These are phyloP conservation scores for Phylloscopus trochiloides DNA, from an alignment of 2,113 vertebrate species.

Conservation along the genomic window DNA sequence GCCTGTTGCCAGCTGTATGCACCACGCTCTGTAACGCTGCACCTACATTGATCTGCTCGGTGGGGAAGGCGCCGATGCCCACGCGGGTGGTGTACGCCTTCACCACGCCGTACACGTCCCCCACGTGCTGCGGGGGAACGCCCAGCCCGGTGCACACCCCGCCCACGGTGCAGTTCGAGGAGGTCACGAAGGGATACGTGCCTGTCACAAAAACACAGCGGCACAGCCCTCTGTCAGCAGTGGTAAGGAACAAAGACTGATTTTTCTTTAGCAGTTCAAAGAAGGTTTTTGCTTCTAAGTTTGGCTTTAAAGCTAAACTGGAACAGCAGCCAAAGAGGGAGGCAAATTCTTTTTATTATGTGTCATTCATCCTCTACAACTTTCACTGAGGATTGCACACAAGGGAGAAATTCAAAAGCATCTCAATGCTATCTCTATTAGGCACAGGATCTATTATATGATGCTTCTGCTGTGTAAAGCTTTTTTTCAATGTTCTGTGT, in stretches of 20 bases:
- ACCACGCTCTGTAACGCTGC: background rate
- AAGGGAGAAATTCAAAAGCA: background rate
- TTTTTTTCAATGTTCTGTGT: background rate
- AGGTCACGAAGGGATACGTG: constrained; percentile 97
- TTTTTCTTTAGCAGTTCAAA: background rate
- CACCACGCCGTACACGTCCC: constrained; percentile 93
- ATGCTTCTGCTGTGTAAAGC: background rate
- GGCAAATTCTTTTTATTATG: background rate
- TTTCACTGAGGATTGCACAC: background rate
- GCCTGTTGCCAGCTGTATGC: background rate
- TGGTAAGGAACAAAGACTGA: background rate
- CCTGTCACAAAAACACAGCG: constrained; percentile 71
- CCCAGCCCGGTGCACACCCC: constrained; percentile 94
- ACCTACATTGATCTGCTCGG: constrained; percentile 95
- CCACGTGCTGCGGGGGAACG: constrained; percentile 89
- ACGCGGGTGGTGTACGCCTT: constrained; percentile 96
- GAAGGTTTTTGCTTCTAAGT: background rate
- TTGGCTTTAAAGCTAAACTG: background rate
- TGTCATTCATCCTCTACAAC: background rate
- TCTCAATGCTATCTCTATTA: background rate
- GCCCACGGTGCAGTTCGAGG: constrained; percentile 95
- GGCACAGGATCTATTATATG: background rate
- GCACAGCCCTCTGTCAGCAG: background rate
- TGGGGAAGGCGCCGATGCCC: constrained; percentile 95
- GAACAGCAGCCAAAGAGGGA: background rate